Conservation (phyloP, 2,113 vertebrate genomes). For the Stegostoma tigrinum region DNA sequence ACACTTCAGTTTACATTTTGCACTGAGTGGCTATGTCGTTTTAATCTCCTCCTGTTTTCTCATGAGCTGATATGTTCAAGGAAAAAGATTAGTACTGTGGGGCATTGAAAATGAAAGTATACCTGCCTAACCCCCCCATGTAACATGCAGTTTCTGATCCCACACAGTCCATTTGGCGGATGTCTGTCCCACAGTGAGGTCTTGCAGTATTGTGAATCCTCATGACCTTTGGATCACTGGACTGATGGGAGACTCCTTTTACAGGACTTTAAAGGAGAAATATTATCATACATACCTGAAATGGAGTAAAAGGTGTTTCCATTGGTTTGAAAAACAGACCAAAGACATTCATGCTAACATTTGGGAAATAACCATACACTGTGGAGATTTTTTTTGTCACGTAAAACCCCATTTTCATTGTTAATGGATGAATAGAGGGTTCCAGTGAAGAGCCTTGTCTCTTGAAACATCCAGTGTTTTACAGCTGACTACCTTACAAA, state of each 20-base stretch:
- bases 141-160: background rate
- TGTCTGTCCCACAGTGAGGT: background rate
- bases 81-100: background rate
- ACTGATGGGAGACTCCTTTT: background rate
- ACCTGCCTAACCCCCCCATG: background rate
- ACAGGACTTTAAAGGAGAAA: background rate
- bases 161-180: background rate
- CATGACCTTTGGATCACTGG: background rate
- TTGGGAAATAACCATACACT: background rate
- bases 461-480: no score
- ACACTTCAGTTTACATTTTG: background rate
- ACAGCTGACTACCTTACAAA: background rate
- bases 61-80: background rate
- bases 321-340: background rate
- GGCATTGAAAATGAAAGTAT: background rate
- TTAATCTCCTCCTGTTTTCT: background rate
- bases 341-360: constrained; percentile 5
- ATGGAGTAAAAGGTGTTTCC: background rate
- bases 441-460: background rate
- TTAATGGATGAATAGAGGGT: background rate
- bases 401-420: background rate
- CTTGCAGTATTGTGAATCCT: background rate
- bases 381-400: background rate
- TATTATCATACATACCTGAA: background rate
- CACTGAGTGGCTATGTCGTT: background rate